phyloP scores from a whole-genome alignment of 2,797 vertebrate genomes.

The Molossus alvarezi region DNA sequence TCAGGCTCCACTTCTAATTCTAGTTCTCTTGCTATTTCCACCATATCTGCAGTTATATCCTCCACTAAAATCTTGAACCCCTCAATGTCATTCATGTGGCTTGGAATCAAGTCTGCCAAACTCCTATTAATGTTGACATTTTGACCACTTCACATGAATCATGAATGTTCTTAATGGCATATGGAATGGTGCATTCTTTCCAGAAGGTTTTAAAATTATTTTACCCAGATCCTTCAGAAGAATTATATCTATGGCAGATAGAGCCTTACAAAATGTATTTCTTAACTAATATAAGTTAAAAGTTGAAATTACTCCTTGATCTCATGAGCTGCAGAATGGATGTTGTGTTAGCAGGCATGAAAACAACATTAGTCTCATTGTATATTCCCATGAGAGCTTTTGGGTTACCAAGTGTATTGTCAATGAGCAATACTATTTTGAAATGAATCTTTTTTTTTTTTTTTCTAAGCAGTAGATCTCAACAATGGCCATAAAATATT shows the following conservation, averaged over 20 bases:
- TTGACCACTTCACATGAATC: neutral
- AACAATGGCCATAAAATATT: neutral
- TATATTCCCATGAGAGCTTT: neutral
- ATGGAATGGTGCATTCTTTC: neutral
- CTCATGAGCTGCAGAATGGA: neutral
- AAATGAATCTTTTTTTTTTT: neutral
- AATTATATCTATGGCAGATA: neutral
- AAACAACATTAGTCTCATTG: neutral
- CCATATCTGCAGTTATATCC: neutral
- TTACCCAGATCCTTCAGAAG: neutral
- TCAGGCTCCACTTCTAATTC: neutral
- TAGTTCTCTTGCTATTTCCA: neutral
- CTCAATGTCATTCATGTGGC: neutral
- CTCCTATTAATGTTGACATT: neutral
- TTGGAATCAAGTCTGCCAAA: neutral
- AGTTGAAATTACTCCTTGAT: neutral
- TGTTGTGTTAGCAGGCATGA: neutral
- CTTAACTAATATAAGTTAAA: neutral
- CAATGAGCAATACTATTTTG: neutral
- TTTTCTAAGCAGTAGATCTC: neutral
- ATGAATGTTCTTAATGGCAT: neutral
- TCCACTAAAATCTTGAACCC: neutral
- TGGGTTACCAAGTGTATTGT: neutral
- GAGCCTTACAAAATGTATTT: neutral
- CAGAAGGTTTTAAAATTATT: neutral